Percentiles rank a stretch among this genome's conserved stretches.
Conservation (phyloP, 2,797 vertebrate species). For the Siniperca obscura region DNA sequence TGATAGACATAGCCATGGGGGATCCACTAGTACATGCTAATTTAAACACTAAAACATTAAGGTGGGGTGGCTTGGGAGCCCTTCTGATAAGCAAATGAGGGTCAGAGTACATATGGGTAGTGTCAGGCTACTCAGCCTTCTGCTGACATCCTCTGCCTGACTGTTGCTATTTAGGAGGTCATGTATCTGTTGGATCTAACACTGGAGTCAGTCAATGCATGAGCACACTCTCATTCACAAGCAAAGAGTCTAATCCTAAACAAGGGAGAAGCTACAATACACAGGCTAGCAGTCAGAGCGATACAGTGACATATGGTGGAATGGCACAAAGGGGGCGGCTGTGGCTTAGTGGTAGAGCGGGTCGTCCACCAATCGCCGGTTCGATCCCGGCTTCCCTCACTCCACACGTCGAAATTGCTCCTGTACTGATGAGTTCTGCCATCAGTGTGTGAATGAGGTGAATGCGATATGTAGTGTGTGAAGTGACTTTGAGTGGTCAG, state of each 20-base stretch:
- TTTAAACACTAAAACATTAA: constrained; percentile 48
- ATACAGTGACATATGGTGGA: constrained; percentile 53
- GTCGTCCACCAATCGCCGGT: too few species aligned
- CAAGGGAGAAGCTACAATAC: constrained; percentile 13
- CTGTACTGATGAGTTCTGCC: too few species aligned
- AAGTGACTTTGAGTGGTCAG: too few species aligned
- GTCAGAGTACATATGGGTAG: constrained; percentile 22
- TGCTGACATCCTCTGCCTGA: constrained; percentile 11
- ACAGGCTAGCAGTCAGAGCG: constrained; percentile 10
- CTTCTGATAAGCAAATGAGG: constrained; percentile 42
- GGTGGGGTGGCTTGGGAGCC: constrained; percentile 24
- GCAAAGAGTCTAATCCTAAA: constrained; percentile 32
- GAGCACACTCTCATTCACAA: constrained; percentile 26
- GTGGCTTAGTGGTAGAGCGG: too few species aligned
- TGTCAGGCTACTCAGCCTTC: background rate
- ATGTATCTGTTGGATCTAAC: constrained; percentile 30
- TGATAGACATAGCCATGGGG: constrained; percentile 54
- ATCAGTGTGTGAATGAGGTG: too few species aligned
- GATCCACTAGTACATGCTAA: constrained; percentile 63
- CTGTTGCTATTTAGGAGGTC: constrained; percentile 41
- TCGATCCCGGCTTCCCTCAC: too few species aligned
- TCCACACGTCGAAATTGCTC: too few species aligned
- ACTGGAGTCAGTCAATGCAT: background rate
- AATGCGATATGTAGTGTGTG: too few species aligned
- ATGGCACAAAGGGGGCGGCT: constrained; percentile 13